These are phyloP conservation scores for Harpagus bidentatus DNA, from an alignment of 2,113 vertebrate genomes.

Conservation along the genomic window DNA sequence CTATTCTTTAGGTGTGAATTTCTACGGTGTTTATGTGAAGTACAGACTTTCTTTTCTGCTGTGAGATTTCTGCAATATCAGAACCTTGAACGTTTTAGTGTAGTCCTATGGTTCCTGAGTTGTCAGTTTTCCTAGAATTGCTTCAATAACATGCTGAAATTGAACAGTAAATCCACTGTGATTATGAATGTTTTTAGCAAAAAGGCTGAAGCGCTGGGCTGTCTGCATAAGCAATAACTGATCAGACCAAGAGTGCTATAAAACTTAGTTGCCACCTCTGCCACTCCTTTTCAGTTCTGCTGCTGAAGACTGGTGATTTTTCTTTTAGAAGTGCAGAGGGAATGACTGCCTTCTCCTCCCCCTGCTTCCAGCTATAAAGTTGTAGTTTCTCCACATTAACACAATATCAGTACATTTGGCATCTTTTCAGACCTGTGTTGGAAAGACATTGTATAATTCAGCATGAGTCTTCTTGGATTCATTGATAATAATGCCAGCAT, in stretches of 20 bases:
- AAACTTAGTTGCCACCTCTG: neutral
- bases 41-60: neutral
- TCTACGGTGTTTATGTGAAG: neutral
- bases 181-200: neutral
- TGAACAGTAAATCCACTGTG: neutral
- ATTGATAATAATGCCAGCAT: neutral
- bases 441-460: neutral
- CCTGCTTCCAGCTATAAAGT: neutral
- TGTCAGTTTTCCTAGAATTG: neutral
- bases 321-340: neutral
- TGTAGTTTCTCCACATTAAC: neutral
- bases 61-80: neutral
- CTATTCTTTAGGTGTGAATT: neutral
- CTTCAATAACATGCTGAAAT: neutral
- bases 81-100: neutral
- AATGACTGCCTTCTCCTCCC: neutral
- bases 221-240: neutral
- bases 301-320: neutral
- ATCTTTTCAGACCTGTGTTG: neutral
- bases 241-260: neutral
- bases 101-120: rapidly evolving
- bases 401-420: neutral
- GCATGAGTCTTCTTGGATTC: neutral
- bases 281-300: neutral
- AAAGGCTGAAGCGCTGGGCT: neutral